Base-by-base conservation (phyloP, 2,888 invertebrate species). In the Zhuqinia jingwanae region DNA sequence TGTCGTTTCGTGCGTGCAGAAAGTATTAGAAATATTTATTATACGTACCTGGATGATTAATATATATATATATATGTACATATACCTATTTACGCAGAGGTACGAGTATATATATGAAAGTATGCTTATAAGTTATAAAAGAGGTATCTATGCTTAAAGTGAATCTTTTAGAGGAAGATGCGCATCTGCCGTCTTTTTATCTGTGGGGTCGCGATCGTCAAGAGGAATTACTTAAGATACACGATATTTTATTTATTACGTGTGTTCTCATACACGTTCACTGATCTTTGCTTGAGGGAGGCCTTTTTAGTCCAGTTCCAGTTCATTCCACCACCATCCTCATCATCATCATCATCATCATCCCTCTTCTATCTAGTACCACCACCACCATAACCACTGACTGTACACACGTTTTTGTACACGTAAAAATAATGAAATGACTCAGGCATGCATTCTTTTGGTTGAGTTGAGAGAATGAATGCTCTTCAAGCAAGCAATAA, bases 141-240 rank as follows among this genome's bases (percentile, higher is more conserved):
- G 15, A 36, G 5, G 36, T 36, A 36, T 3, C 36, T 6, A 6
- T 3, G 36, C 8, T 6, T 36, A 36, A 36, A 36, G 36, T 6
- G 36, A n/a, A n/a, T n/a, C n/a, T 22, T 25, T 20, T 58, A 27
- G 20, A 77, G 47, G 25, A 63, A 83, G 65, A 65, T 65, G 83
- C 56, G 83, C 84, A 84, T 84, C 84, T 84, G 84, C 83, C 47
- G 76, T 65, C 53, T 47, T 63, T 77, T 77, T 77, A 42, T 84
- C 84, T 84, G 84, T 84, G 84, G 84, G 84, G 84, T 84, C 84
- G 77, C 1, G 77, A 84, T 84, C 84, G 77, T 84, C 84, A 84
- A 84, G 70, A 77, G 84, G 77, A 77, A 84, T 84, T 84, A 84
- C 84, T 56, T 76, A 30, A 77, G 58, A 70, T 58, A 73, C 73